phyloP scores from a whole-genome alignment of 2,113 vertebrate species.

The Coregonus clupeaformis region DNA sequence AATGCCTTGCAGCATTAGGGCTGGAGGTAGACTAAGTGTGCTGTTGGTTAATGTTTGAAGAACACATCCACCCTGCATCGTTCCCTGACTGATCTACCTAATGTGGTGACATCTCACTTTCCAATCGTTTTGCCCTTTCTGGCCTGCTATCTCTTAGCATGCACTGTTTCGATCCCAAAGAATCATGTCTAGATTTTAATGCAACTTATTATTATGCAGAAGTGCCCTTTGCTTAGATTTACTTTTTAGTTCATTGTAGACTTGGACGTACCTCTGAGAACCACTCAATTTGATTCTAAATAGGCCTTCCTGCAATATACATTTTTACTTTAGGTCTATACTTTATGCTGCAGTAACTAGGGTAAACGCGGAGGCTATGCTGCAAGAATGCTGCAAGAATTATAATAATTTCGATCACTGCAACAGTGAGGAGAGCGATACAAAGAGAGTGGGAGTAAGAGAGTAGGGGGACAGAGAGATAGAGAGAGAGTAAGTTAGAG shows the following conservation, averaged over 20 bases:
- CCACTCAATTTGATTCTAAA: neutral
- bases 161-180: neutral
- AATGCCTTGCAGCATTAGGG: no score
- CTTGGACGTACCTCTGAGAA: no score
- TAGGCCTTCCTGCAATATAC: neutral
- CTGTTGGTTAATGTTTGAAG: no score
- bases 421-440: conserved; percentile 3
- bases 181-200: neutral
- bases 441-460: neutral
- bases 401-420: neutral
- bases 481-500: neutral
- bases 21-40: no score
- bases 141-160: neutral
- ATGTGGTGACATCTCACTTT: neutral
- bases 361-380: no score
- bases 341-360: neutral
- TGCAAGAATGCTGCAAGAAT: neutral
- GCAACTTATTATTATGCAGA: neutral
- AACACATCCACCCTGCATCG: no score
- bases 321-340: neutral
- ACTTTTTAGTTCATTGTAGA: no score
- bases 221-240: neutral
- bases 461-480: neutral
- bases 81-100: no score
- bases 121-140: neutral